These are phyloP conservation scores for Corythornis vintsioides DNA, from an alignment of 2,113 vertebrate genomes.

Conservation along the genomic window DNA sequence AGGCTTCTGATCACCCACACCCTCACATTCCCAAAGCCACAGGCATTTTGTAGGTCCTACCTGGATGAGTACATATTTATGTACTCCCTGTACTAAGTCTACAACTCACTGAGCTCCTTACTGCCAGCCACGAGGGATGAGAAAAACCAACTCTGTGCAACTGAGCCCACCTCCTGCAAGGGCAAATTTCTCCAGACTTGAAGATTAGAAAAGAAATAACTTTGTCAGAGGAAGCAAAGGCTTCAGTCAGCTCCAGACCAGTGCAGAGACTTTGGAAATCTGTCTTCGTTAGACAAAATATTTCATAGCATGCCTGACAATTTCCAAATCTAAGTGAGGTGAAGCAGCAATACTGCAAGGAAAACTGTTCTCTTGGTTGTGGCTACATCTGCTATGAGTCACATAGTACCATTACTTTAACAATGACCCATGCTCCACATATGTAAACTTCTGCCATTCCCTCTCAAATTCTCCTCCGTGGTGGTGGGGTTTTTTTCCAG, in stretches of 20 bases:
- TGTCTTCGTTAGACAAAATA: background rate
- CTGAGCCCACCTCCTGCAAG: fast-evolving
- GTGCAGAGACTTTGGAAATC: background rate
- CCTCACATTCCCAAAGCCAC: background rate
- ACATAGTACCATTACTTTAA: background rate
- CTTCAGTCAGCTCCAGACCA: background rate
- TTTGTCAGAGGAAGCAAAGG: background rate
- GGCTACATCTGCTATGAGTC: background rate
- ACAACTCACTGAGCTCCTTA: background rate
- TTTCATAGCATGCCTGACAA: background rate
- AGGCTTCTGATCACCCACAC: background rate
- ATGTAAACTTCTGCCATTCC: background rate
- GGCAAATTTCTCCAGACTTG: background rate
- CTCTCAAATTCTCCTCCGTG: background rate
- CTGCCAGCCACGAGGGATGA: background rate
- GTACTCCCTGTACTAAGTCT: background rate
- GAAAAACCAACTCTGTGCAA: background rate
- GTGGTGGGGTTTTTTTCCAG: background rate
- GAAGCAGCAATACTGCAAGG: background rate
- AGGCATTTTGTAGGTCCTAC: background rate
- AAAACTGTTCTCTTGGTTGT: background rate
- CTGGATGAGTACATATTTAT: background rate
- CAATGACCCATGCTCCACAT: background rate
- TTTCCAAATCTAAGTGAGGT: background rate
- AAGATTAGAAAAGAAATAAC: background rate